phyloP scores from a whole-genome alignment of 2,113 vertebrate genomes.

The Irena cyanogastra region DNA sequence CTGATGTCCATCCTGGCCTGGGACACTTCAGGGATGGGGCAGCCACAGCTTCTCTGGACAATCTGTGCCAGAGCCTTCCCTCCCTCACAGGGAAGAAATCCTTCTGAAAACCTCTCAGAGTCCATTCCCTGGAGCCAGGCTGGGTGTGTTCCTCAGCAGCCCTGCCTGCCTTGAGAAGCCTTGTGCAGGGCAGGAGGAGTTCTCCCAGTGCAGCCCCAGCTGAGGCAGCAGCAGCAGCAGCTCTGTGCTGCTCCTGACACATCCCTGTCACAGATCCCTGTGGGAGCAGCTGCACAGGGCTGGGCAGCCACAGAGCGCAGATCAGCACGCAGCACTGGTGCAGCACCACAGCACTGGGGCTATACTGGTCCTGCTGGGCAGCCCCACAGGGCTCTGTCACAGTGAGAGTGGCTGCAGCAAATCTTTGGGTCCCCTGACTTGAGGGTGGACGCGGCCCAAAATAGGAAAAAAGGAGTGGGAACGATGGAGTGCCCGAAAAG shows the following conservation, averaged over 20 bases:
- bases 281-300: not conserved
- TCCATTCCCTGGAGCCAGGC: not conserved
- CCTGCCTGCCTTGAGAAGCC: not conserved
- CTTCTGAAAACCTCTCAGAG: not conserved
- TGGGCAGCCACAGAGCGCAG: not conserved
- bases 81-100: not conserved
- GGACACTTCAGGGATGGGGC: not conserved
- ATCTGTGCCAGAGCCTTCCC: not conserved
- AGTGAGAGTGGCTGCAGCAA: no score
- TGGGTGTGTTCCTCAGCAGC: not conserved
- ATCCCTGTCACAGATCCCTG: not conserved
- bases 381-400: not conserved
- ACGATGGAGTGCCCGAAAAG: no score
- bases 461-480: no score
- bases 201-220: not conserved
- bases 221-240: not conserved
- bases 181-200: not conserved
- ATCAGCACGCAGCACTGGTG: accelerated
- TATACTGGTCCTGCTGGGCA: not conserved
- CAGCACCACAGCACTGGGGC: not conserved
- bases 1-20: accelerated
- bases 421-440: no score
- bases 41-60: not conserved
- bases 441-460: no score
- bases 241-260: not conserved